Conservation (phyloP, 2,113 vertebrate genomes). For the Ovibos moschatus region DNA sequence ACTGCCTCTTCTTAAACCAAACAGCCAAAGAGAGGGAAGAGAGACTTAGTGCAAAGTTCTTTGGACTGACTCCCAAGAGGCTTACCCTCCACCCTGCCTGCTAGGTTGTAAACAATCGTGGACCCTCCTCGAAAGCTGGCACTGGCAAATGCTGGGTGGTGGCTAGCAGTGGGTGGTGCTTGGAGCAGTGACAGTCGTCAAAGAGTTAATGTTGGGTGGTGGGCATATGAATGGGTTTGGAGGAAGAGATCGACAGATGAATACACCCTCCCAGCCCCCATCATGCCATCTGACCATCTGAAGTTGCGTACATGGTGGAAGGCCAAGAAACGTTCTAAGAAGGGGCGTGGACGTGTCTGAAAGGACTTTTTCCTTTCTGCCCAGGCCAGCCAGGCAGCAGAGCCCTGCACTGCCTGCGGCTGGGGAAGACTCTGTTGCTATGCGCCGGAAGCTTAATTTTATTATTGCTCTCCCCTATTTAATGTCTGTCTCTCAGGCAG, state of each 20-base stretch:
- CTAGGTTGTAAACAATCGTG: neutral
- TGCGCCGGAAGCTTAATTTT: conserved; percentile 86
- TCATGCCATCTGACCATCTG: neutral
- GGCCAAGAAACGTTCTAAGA: neutral
- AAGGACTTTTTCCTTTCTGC: conserved; percentile 64
- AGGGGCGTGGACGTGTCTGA: conserved; percentile 49
- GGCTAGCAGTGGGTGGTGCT: neutral
- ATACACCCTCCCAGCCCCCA: neutral
- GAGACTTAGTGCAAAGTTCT: neutral
- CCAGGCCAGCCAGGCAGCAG: conserved; percentile 27
- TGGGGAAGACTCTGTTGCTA: conserved; percentile 80
- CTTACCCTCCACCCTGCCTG: neutral
- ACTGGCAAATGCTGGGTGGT: neutral
- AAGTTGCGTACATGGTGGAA: neutral
- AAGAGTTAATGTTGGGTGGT: neutral
- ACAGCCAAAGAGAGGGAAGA: neutral
- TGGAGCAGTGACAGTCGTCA: neutral
- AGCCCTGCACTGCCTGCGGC: conserved; percentile 46
- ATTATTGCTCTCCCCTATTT: conserved; percentile 92
- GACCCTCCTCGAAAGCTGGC: neutral
- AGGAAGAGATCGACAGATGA: neutral
- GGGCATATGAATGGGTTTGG: neutral
- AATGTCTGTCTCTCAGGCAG: conserved; percentile 91
- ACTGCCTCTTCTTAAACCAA: neutral
- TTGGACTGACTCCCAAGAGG: neutral